Evolutionary conservation across 37 sponge, comb jelly and placozoan genomes (phyloP), one percentile per base, ranked within the genome.

Genomic region (Agelas oroides): DNA sequence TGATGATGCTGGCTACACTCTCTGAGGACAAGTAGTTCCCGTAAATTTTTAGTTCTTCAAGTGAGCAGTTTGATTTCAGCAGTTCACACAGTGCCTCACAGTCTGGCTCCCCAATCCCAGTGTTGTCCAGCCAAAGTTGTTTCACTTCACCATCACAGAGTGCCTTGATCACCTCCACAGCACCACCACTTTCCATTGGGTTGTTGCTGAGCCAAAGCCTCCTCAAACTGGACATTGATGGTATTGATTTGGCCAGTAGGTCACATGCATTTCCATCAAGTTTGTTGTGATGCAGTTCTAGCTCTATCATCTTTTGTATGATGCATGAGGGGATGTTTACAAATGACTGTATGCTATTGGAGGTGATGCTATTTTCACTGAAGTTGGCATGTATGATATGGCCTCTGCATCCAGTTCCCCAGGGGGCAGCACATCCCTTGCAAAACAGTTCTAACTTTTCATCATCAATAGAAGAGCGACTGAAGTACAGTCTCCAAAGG

Each of bases 171-270:
- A 71, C 39, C 52, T 71, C 39, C 39, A 71, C 52, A 39, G 72
- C 72, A 12, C 39, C 72, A 17, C 72, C 72, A 71, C 72, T 28
- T 35, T 40, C 72, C 28, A 71, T 71, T 39, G 52, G 21, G 52
- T 71, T 71, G 19, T 30, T 8, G 6, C 72, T 30, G 39, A 71
- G 39, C 39, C 34, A 16, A 11, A 64, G 65, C 8, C 8, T 19
- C 65, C 25, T 30, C 21, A 64, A 30, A 64, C 65, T 28, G 21
- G 65, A 30, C 65, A 64, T 64, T 30, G 28, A 28, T 30, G 21
- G 65, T 23, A 64, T 30, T 28, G 28, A 24, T 64, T 64, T 30
- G 25, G 65, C 65, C 25, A 64, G 65, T n/a, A n/a, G n/a, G n/a
- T n/a, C n/a, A n/a, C n/a, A n/a, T n/a, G n/a, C n/a, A n/a, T n/a